Conservation (phyloP, 2,888 invertebrate genomes). For the Agelastica alni region DNA sequence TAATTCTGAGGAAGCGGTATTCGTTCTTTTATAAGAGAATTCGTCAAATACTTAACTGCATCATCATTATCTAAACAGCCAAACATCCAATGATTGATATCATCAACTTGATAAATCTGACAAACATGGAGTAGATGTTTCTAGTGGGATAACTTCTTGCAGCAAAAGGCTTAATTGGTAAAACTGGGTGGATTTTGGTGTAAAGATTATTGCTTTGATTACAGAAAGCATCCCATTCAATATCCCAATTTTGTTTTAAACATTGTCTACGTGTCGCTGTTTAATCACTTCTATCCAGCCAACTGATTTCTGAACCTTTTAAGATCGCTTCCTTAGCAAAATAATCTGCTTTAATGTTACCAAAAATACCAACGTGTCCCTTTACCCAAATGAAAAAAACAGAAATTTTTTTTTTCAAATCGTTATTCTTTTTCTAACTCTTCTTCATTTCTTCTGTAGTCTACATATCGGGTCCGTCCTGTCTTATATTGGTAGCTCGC, state of each 20-base stretch:
- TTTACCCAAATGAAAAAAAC: not conserved
- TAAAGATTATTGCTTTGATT: not conserved
- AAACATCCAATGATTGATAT: not conserved
- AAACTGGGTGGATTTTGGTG: not conserved
- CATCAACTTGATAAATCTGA: not conserved
- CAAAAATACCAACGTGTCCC: not conserved
- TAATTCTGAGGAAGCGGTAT: not conserved
- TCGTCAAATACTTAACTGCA: not conserved
- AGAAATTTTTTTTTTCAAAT: not conserved
- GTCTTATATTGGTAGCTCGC: no score
- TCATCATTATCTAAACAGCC: not conserved
- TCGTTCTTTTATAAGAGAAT: not conserved
- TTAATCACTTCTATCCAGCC: no score
- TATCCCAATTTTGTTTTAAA: conserved; percentile 1
- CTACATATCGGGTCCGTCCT: no score
- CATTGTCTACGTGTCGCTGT: not conserved
- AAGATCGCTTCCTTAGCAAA: not conserved
- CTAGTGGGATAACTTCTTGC: not conserved
- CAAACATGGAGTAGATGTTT: not conserved
- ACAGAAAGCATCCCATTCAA: not conserved
- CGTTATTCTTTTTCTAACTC: no score
- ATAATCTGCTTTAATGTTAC: not conserved
- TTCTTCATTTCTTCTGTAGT: no score
- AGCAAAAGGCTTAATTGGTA: not conserved
- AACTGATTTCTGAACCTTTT: not conserved